A percentile compares a stretch with the other conserved stretches of the same genome.
Evolutionary conservation across 1,140 invertebrate species (phyloP).

Genomic region (Drosophila auraria): DNA sequence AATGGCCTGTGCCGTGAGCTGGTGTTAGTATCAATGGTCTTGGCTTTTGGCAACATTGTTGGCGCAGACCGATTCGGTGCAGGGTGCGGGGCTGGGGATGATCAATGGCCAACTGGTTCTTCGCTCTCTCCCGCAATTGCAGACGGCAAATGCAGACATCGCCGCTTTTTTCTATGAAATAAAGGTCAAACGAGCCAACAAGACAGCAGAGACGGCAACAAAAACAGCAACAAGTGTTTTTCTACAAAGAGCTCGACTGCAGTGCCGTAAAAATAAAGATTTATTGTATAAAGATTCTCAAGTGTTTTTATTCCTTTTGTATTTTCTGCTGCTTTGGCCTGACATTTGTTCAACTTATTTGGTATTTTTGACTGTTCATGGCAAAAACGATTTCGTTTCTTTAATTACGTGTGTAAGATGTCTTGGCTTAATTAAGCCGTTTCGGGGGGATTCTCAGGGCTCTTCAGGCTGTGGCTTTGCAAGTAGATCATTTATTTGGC

Average conservation of each 20-base stretch:
- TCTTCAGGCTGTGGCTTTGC: slow-evolving; percentile 1
- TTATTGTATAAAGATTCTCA: slow-evolving; percentile 64
- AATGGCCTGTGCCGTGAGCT: slow-evolving; percentile 18
- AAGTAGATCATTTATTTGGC: slow-evolving; percentile 2
- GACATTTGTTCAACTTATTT: slow-evolving; percentile 63
- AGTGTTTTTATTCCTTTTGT: slow-evolving; percentile 44
- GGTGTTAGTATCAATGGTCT: slow-evolving; percentile 44
- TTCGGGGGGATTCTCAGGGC: neutral
- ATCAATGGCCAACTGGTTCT: slow-evolving; percentile 76
- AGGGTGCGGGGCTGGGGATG: slow-evolving; percentile 36
- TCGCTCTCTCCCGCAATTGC: slow-evolving; percentile 66
- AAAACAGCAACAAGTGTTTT: slow-evolving; percentile 73
- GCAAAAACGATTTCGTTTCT: slow-evolving; percentile 20
- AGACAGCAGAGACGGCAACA: slow-evolving; percentile 45
- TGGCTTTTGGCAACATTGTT: slow-evolving; percentile 41
- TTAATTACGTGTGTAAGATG: slow-evolving; percentile 48
- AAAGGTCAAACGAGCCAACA: slow-evolving; percentile 68
- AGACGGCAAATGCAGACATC: slow-evolving; percentile 73
- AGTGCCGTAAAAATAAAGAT: slow-evolving; percentile 56
- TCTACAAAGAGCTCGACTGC: slow-evolving; percentile 16
- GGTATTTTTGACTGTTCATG: slow-evolving; percentile 43
- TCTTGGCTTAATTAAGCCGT: slow-evolving; percentile 38
- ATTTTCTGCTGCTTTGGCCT: slow-evolving; percentile 43
- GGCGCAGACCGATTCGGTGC: neutral
- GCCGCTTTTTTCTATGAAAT: slow-evolving; percentile 64